phyloP scores from a whole-genome alignment of 2,113 vertebrate species.

The Pelvicachromis taeniatus region DNA sequence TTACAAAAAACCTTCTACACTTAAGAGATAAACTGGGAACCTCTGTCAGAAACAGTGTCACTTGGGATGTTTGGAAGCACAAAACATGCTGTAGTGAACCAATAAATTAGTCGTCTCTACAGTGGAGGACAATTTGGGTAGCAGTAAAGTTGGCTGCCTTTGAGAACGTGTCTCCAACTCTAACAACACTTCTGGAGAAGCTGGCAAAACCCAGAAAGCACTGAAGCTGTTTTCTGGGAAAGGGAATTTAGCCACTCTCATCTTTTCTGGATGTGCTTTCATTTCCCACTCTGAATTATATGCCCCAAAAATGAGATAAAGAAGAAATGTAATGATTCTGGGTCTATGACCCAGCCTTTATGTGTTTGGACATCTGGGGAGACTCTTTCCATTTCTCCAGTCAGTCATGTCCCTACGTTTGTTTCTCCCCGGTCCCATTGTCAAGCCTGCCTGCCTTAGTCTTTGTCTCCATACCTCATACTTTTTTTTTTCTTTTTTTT shows the following conservation, averaged over 20 bases:
- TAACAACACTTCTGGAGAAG: not conserved
- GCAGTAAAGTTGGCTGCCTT: not conserved
- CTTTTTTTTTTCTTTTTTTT: no score
- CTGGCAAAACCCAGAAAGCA: not conserved
- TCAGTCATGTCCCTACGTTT: not conserved
- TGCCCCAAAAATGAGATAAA: not conserved
- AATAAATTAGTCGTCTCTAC: not conserved
- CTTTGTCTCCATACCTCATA: not conserved
- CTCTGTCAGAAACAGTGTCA: not conserved
- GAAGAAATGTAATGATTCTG: not conserved
- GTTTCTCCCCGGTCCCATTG: not conserved
- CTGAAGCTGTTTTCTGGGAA: not conserved
- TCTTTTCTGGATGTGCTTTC: not conserved
- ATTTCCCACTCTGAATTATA: not conserved
- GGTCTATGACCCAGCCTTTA: not conserved
- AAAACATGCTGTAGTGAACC: no score
- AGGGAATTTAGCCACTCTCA: not conserved
- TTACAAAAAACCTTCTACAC: not conserved
- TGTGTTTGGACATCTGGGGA: not conserved
- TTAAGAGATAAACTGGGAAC: not conserved
- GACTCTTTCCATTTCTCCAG: not conserved
- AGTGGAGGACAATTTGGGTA: not conserved
- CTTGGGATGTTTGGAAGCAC: not conserved
- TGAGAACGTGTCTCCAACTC: not conserved
- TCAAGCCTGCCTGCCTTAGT: not conserved